Conservation (phyloP, 2,113 vertebrate genomes). For the Callipepla squamata region DNA sequence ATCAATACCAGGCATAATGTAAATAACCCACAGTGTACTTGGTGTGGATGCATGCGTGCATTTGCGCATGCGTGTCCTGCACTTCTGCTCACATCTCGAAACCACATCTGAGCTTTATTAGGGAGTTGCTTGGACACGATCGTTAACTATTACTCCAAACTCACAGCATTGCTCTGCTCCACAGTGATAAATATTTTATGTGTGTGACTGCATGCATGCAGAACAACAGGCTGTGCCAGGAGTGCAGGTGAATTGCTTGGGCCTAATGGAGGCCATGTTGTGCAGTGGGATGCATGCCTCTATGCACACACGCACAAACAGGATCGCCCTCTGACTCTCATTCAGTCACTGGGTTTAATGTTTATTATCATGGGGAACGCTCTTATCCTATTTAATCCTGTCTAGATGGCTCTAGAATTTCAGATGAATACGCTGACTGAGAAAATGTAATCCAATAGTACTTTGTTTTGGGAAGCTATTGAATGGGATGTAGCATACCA, state of each 20-base stretch:
- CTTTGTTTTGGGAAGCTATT: conserved; percentile 21
- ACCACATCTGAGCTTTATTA: conserved; percentile 33
- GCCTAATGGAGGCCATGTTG: not conserved
- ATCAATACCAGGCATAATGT: conserved; percentile 20
- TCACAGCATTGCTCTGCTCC: not conserved
- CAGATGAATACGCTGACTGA: not conserved
- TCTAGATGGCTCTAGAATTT: conserved; percentile 60
- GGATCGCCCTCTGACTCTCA: not conserved
- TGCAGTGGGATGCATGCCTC: fast-evolving
- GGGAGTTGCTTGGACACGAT: not conserved
- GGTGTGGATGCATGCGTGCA: not conserved
- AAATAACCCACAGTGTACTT: not conserved
- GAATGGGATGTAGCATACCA: not conserved
- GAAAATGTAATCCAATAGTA: conserved; percentile 22
- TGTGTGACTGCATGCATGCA: not conserved
- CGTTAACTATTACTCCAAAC: not conserved
- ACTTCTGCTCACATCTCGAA: not conserved
- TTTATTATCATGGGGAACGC: conserved; percentile 18
- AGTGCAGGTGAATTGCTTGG: not conserved
- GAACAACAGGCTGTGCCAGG: conserved; percentile 1
- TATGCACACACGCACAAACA: fast-evolving
- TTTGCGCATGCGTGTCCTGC: not conserved
- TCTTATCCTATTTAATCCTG: conserved; percentile 60
- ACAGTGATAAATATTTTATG: conserved; percentile 38
- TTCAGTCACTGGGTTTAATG: conserved; percentile 38